phyloP scores from a whole-genome alignment of 2,888 invertebrate genomes.

The Phyto melanocephala region DNA sequence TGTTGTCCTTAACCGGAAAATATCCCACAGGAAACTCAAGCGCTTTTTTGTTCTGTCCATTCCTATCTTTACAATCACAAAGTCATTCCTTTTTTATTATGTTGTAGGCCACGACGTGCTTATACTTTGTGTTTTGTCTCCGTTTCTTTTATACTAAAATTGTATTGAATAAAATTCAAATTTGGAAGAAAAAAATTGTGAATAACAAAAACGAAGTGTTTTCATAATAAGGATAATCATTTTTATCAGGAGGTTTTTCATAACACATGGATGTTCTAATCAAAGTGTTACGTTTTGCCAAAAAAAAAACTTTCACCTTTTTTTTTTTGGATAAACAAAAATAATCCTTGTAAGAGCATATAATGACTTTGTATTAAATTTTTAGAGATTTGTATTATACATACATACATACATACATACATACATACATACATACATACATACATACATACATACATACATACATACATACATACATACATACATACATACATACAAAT shows the following conservation, averaged over 20 bases:
- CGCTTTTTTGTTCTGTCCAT: slow-evolving; percentile 51
- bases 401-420: no score
- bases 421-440: no score
- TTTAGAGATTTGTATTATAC: no score
- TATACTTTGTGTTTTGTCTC: slow-evolving; percentile 1
- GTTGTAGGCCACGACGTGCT: slow-evolving; percentile 60
- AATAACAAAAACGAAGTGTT: slow-evolving; percentile 59
- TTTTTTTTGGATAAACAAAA: no score
- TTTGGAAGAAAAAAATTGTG: slow-evolving; percentile 26
- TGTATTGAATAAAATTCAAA: slow-evolving; percentile 52
- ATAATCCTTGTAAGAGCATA: no score
- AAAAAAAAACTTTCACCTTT: neutral
- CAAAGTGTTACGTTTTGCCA: neutral
- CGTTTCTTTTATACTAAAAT: slow-evolving; percentile 23
- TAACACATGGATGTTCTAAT: neutral
- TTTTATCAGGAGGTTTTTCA: slow-evolving; percentile 67
- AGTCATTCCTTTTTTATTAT: slow-evolving; percentile 29
- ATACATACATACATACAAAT: no score
- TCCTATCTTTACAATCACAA: slow-evolving; percentile 50
- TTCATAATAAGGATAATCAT: slow-evolving; percentile 75
- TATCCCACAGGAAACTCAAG: slow-evolving; percentile 76
- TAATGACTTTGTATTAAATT: no score
- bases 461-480: no score
- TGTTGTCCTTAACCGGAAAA: slow-evolving; percentile 72
- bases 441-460: no score